phyloP scores from a whole-genome alignment of 1,140 invertebrate genomes.

The Thalassaphorura encarpata region DNA sequence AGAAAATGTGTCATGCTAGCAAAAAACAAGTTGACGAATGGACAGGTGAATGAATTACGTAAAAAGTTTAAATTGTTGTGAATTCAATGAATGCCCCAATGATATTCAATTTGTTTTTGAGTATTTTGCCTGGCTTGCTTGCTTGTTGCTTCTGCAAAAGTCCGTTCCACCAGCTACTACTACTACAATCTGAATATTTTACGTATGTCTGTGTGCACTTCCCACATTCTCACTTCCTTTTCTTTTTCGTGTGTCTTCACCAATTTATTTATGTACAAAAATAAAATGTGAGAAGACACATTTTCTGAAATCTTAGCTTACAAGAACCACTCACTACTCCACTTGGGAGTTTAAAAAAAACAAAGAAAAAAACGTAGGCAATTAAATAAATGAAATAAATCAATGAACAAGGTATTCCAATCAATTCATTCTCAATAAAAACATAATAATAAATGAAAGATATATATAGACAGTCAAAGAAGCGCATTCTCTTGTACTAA shows the following conservation, averaged over 20 bases:
- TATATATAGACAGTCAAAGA: slow-evolving; percentile 6
- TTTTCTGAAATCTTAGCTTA: slow-evolving; percentile 55
- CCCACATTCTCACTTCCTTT: too few relatives aligned
- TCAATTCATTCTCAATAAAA: neutral
- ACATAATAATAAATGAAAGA: slow-evolving; percentile 8
- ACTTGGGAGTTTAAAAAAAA: neutral
- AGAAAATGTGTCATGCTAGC: slow-evolving; percentile 31
- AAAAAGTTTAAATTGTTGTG: neutral
- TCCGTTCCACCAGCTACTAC: too few relatives aligned
- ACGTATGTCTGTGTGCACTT: too few relatives aligned
- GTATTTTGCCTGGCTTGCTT: too few relatives aligned
- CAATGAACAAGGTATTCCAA: neutral
- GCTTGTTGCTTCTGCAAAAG: too few relatives aligned
- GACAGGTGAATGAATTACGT: neutral
- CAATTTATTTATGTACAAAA: slow-evolving; percentile 1
- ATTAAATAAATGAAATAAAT: neutral
- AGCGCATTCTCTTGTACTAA: neutral
- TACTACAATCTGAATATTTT: too few relatives aligned
- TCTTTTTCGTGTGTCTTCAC: too few relatives aligned
- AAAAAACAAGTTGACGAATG: neutral
- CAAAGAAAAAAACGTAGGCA: slow-evolving; percentile 4
- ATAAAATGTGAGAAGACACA: slow-evolving; percentile 61
- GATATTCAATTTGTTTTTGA: too few relatives aligned
- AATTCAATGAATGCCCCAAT: too few relatives aligned
- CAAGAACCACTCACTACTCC: neutral